A percentile compares a stretch with the other conserved stretches of the same genome.
phyloP scores from a whole-genome alignment of 2,113 vertebrate genomes.

The Thamnophis sirtalis region DNA sequence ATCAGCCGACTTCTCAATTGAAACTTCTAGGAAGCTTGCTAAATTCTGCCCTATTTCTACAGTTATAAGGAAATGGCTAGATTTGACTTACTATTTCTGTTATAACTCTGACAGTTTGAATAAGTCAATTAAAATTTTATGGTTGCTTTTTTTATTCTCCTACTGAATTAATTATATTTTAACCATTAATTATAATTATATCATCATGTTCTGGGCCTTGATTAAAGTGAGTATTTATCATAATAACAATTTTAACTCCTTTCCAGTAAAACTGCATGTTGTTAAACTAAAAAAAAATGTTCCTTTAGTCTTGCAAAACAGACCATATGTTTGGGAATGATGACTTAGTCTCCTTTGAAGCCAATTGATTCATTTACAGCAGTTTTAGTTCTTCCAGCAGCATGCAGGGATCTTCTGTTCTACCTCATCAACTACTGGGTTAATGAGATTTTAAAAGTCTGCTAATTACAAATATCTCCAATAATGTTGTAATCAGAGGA shows the following conservation, averaged over 20 bases:
- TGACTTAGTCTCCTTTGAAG: constrained; percentile 18
- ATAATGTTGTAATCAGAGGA: constrained; percentile 10
- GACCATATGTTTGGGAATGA: constrained; percentile 33
- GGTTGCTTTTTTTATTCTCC: not conserved
- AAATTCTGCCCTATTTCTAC: not conserved
- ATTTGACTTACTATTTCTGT: not conserved
- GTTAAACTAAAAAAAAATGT: not conserved
- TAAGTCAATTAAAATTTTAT: not conserved
- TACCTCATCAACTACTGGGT: not conserved
- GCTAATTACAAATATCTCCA: constrained; percentile 16
- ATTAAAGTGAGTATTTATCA: constrained; percentile 57
- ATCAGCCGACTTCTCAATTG: not conserved
- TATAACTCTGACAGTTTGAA: not conserved
- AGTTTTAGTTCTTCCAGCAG: not conserved
- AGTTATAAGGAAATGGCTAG: not conserved
- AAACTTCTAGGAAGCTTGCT: not conserved
- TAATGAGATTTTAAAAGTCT: constrained; percentile 21
- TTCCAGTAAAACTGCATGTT: constrained; percentile 33
- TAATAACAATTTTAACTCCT: constrained; percentile 39
- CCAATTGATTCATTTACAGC: not conserved
- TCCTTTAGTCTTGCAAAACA: constrained; percentile 12
- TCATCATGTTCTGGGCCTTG: constrained; percentile 43
- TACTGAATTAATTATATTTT: not conserved
- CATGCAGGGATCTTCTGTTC: constrained; percentile 3
- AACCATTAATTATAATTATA: not conserved